phyloP scores from a whole-genome alignment of 2,113 vertebrate species.

The Leptodactylus fuscus region DNA sequence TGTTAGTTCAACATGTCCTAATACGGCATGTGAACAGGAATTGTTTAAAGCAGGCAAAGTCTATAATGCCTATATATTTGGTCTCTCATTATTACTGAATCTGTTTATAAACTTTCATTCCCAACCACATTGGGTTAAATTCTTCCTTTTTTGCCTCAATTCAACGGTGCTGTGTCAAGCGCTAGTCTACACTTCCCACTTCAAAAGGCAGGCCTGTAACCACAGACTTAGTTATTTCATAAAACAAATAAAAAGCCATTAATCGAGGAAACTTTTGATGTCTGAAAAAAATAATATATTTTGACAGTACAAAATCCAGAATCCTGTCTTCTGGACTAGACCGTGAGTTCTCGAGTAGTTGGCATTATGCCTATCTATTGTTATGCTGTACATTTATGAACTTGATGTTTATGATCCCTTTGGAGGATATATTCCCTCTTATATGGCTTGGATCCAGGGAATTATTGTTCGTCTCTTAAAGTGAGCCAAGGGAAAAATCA shows the following conservation, averaged over 20 bases:
- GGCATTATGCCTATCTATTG: constrained; percentile 48
- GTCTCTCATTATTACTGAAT: not conserved
- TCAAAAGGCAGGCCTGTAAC: constrained; percentile 3
- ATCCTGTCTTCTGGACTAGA: not conserved
- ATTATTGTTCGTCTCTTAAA: constrained; percentile 49
- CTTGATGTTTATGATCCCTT: constrained; percentile 42
- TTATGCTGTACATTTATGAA: constrained; percentile 38
- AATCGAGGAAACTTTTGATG: constrained; percentile 19
- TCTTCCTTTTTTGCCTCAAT: not conserved
- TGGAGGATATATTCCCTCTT: constrained; percentile 50
- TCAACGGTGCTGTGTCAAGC: not conserved
- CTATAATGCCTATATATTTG: not conserved
- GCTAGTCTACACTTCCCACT: constrained; percentile 23
- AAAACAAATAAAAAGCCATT: constrained; percentile 23
- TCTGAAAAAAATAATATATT: constrained; percentile 21
- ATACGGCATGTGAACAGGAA: not conserved
- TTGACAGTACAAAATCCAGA: constrained; percentile 13
- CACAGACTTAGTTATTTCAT: constrained; percentile 4
- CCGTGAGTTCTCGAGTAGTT: not conserved
- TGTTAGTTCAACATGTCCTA: not conserved
- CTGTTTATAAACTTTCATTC: not conserved
- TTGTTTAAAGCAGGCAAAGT: not conserved
- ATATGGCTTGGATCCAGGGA: constrained; percentile 39
- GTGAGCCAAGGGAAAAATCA: constrained; percentile 46
- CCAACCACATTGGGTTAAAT: not conserved